Conservation (phyloP, 35 echinoderm and acorn worm genomes). For the Chiridota heheva region DNA sequence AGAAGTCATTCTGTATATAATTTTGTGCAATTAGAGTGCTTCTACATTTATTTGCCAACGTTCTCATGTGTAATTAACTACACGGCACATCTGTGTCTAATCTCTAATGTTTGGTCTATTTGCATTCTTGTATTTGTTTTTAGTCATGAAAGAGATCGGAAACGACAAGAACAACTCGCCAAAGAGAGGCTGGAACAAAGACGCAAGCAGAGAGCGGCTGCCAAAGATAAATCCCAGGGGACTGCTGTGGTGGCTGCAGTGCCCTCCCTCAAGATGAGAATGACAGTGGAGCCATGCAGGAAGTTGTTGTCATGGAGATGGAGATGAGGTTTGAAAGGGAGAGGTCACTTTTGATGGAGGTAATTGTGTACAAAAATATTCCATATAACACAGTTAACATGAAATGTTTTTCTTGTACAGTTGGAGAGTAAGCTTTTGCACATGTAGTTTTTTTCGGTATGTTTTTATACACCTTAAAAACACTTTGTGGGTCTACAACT, state of each 20-base stretch:
- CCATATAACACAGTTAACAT: too few relatives aligned
- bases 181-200: slow-evolving; percentile 78
- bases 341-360: slow-evolving; percentile 81
- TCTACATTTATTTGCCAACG: too few relatives aligned
- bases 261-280: slow-evolving; percentile 78
- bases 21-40: neutral
- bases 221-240: slow-evolving; percentile 11
- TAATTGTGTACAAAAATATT: too few relatives aligned
- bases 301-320: slow-evolving; percentile 87
- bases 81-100: too few relatives aligned
- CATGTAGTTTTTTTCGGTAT: too few relatives aligned
- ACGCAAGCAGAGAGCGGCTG: slow-evolving; percentile 53
- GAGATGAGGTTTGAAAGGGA: slow-evolving; percentile 85
- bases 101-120: neutral
- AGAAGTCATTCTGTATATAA: too few relatives aligned
- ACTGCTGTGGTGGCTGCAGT: slow-evolving; percentile 35
- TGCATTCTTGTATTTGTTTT: neutral
- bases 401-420: too few relatives aligned
- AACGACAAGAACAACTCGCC: slow-evolving; percentile 77
- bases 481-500: too few relatives aligned
- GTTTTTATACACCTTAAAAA: too few relatives aligned
- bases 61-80: too few relatives aligned
- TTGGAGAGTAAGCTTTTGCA: too few relatives aligned
- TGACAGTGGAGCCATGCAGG: slow-evolving; percentile 69
- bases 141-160: slow-evolving; percentile 66